phyloP scores from a whole-genome alignment of 2,797 vertebrate genomes.

The Netta rufina region DNA sequence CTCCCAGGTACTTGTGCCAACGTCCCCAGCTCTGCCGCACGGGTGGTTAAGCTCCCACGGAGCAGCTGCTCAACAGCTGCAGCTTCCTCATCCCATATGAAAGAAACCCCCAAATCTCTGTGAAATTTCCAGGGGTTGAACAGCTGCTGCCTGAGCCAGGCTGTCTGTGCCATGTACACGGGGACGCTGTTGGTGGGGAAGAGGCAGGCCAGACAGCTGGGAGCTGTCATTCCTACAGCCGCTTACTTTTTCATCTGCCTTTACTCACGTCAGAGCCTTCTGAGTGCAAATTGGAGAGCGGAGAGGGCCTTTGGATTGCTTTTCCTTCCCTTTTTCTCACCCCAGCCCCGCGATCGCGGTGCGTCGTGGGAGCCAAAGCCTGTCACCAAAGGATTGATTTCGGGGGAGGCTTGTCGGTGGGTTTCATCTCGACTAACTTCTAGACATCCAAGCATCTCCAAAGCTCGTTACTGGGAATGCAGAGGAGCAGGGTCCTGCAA shows the following conservation, averaged over 20 bases:
- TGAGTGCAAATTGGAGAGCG: not conserved
- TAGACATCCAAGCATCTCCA: not conserved
- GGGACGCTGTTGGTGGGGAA: not conserved
- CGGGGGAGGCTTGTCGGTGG: not conserved
- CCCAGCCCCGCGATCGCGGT: not conserved
- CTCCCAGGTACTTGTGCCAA: fast-evolving
- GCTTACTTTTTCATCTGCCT: not conserved
- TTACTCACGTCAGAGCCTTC: not conserved
- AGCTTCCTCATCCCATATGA: conserved; percentile 31
- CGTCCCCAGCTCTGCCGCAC: not conserved
- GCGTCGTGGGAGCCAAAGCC: not conserved
- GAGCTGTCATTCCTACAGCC: conserved; percentile 24
- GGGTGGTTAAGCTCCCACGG: not conserved
- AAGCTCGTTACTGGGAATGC: not conserved
- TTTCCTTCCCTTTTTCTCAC: not conserved
- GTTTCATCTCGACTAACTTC: not conserved
- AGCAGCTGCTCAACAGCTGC: conserved; percentile 71
- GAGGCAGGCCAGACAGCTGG: conserved; percentile 52
- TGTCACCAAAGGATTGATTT: not conserved
- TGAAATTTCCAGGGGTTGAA: conserved; percentile 71
- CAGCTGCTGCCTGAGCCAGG: conserved; percentile 66
- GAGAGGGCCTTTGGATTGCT: conserved; percentile 1
- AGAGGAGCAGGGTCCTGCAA: not conserved
- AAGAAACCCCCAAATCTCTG: conserved; percentile 57
- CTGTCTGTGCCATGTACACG: conserved; percentile 32